Conservation (phyloP, 2,797 vertebrate genomes). For the Sitta carolinensis region DNA sequence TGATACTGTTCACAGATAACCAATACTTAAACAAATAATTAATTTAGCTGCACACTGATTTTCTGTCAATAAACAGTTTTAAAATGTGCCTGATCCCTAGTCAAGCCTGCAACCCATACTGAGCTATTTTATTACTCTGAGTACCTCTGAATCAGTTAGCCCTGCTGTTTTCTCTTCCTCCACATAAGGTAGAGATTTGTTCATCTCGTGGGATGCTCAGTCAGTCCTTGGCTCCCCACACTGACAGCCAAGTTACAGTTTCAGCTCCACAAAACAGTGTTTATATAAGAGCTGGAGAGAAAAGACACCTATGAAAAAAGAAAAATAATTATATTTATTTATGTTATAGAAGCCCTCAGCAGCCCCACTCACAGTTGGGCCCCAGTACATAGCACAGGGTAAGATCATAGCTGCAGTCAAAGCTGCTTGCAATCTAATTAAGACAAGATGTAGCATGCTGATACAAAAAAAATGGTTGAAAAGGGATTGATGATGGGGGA, state of each 20-base stretch:
- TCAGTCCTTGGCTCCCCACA: conserved; percentile 22
- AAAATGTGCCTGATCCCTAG: neutral
- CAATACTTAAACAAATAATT: neutral
- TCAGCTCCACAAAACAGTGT: conserved; percentile 8
- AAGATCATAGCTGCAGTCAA: neutral
- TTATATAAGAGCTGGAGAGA: conserved; percentile 43
- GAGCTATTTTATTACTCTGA: conserved; percentile 28
- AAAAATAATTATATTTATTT: conserved; percentile 48
- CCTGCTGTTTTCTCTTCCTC: conserved; percentile 59
- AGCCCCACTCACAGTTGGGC: neutral
- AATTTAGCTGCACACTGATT: neutral
- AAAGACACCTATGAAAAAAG: conserved; percentile 58
- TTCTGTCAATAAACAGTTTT: conserved; percentile 40
- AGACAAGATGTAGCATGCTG: neutral
- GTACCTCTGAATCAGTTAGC: conserved; percentile 29
- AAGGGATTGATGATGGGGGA: fast-evolving
- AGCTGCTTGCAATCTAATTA: conserved; percentile 23
- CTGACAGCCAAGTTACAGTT: conserved; percentile 49
- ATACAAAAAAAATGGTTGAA: neutral
- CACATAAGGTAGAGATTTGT: conserved; percentile 68
- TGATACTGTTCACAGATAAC: neutral
- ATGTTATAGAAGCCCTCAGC: neutral
- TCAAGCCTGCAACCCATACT: neutral
- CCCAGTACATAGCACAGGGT: neutral
- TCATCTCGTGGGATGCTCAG: conserved; percentile 52